Percentiles rank a stretch among this genome's conserved stretches.
phyloP scores from a whole-genome alignment of 2,797 vertebrate genomes.

The Hypotaenidia philippensis region DNA sequence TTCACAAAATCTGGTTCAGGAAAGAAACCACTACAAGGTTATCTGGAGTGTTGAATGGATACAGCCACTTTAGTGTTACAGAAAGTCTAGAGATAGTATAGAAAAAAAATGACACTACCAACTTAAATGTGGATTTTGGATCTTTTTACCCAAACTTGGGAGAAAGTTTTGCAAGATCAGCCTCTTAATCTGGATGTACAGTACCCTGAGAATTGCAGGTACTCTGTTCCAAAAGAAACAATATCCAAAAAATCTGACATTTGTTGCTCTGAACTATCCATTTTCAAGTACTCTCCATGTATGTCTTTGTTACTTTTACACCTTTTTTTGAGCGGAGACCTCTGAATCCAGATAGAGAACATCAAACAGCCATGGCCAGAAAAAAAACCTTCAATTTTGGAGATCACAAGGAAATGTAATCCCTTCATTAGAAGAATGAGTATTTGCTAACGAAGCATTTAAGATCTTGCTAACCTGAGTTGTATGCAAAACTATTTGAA shows the following conservation, averaged over 20 bases:
- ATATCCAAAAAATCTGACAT: background rate
- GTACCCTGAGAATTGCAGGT: background rate
- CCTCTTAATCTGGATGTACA: background rate
- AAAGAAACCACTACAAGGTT: background rate
- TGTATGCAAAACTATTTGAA: background rate
- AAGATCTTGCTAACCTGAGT: background rate
- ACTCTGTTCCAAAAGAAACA: background rate
- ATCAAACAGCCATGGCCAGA: background rate
- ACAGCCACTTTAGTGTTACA: background rate
- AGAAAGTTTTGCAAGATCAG: background rate
- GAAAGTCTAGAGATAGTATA: background rate
- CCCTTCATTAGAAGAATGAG: background rate
- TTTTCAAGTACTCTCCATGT: background rate
- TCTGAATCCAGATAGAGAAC: background rate
- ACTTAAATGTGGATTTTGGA: background rate
- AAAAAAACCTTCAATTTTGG: background rate
- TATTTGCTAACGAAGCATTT: background rate
- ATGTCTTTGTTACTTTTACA: background rate
- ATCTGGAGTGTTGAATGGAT: background rate
- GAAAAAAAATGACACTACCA: background rate
- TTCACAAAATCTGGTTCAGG: conserved; percentile 81
- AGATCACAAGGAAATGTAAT: background rate
- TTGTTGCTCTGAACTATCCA: background rate
- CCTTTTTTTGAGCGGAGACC: background rate
- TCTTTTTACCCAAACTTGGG: background rate